Base-by-base conservation (phyloP, 2,113 vertebrate genomes). In the Alligator sinensis region DNA sequence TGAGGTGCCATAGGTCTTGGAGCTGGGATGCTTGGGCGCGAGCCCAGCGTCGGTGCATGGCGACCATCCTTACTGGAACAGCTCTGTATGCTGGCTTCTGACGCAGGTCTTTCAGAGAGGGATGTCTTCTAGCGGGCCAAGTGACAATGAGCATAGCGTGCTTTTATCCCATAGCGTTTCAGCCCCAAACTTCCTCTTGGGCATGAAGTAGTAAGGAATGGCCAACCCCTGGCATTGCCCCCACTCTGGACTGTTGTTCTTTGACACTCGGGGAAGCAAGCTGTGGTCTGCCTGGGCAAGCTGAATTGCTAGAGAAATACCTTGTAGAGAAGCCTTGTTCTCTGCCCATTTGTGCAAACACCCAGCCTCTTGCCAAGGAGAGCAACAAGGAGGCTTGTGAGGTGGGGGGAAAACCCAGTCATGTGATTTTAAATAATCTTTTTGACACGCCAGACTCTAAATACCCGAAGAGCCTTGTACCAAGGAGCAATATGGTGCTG, bases 261-360 rank as follows among this genome's bases (percentile, higher is more conserved):
- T 47, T 9, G 47, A 47, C 47, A 47, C 47, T 47, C 47, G 8
- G 47, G 47, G 47, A 47, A 47, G 47, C 47, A 34, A 58, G 4
- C 3, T 0, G 0, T 54, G 62, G n/a, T 5, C 54, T 15, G 11
- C 6, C 6, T 70, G 72, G 25, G 61, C 2, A 17, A 0, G 1
- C 70, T 77, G 0, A 17, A 81, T 74, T 47, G 47, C 21, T 14
- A 21, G 13, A 47, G 47, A 47, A 47, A 47, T 47, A 47, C 68
- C 62, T 16, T 54, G 0, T 0, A 4, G 34, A 3, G 14, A 54
- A 6, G 59, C 76, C 15, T 60, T 68, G 24, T 57, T 84, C 16
- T 81, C 70, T 34, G 62, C 8, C 24, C 1, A 1, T 17, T 89
- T 55, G 4, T 21, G 14, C 21, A 18, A 9, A 11, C 1, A 2